Percentiles rank a stretch among this genome's conserved stretches.
These are phyloP conservation scores for Chydorus sphaericus DNA, from an alignment of 2,888 invertebrate species.

Conservation along the genomic window DNA sequence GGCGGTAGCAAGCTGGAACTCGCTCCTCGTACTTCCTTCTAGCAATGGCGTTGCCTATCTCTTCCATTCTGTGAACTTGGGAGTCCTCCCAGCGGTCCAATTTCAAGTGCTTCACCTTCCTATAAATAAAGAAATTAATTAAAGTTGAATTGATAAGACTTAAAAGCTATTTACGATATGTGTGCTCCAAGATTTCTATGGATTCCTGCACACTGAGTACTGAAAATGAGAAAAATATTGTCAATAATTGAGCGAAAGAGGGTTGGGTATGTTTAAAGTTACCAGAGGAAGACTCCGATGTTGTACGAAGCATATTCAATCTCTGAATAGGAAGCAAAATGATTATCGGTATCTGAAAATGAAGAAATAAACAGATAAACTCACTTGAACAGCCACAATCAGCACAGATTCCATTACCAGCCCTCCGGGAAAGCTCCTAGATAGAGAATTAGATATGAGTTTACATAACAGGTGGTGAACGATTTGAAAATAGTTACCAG, in stretches of 20 bases:
- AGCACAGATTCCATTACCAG: conserved; percentile 68
- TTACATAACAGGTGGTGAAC: too few species aligned
- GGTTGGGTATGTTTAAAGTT: too few species aligned
- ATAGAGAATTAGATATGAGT: too few species aligned
- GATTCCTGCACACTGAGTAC: conserved; percentile 55
- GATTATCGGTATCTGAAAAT: not conserved
- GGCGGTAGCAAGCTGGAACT: conserved; percentile 68
- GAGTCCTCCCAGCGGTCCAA: conserved; percentile 80
- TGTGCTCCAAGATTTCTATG: conserved; percentile 75
- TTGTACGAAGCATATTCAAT: conserved; percentile 85
- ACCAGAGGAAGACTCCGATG: conserved; percentile 75
- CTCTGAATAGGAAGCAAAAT: conserved; percentile 38
- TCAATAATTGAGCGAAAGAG: too few species aligned
- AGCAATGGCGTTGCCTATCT: conserved; percentile 63
- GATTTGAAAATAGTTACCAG: too few species aligned
- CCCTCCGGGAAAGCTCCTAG: conserved; percentile 58
- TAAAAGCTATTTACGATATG: too few species aligned
- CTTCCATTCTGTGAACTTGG: conserved; percentile 57
- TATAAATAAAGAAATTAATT: too few species aligned
- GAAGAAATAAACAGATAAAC: conserved; percentile 27
- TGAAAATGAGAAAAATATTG: not conserved
- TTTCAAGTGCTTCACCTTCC: conserved; percentile 74
- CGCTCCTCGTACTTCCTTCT: conserved; percentile 64
- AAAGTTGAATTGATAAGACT: too few species aligned
- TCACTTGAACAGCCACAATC: conserved; percentile 71